Percentiles rank a stretch among this genome's conserved stretches.
These are phyloP conservation scores for Auanema freiburgensis DNA, from an alignment of 2,888 invertebrate genomes.

Conservation along the genomic window DNA sequence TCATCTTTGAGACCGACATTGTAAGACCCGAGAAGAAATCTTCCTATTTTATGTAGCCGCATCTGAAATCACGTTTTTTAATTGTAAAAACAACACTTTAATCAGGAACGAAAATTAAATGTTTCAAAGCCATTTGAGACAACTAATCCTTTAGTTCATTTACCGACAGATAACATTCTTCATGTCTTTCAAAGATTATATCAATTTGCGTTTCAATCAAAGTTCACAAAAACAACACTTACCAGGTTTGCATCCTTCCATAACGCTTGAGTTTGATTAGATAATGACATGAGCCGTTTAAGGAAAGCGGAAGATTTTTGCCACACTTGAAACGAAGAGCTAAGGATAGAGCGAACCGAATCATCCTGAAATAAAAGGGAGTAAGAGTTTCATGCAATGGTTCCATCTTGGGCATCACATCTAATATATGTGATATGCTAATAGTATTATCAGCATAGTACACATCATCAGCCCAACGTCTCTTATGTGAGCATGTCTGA, in stretches of 20 bases:
- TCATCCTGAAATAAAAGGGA: slow-evolving; percentile 5
- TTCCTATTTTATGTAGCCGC: neutral
- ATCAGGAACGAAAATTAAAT: neutral
- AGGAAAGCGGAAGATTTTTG: neutral
- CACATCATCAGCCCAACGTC: too few species aligned
- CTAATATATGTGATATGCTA: too few species aligned
- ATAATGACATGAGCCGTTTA: neutral
- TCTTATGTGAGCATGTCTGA: too few species aligned
- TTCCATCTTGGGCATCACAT: too few species aligned
- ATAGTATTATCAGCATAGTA: too few species aligned
- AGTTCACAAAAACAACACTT: neutral
- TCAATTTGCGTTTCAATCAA: too few species aligned
- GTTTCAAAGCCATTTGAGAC: too few species aligned
- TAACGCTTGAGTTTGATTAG: neutral
- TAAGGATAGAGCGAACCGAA: neutral
- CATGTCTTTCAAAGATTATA: too few species aligned
- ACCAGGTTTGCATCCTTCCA: neutral
- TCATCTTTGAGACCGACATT: neutral
- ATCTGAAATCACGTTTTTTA: slow-evolving; percentile 6
- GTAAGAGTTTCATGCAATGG: too few species aligned
- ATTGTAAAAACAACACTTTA: neutral
- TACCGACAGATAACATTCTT: too few species aligned
- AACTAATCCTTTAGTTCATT: too few species aligned
- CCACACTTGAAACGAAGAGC: neutral
- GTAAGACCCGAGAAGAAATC: slow-evolving; percentile 9